Evolutionary conservation across 2,888 invertebrate species (phyloP), one percentile per base, ranked within the genome.

Genomic region (Heterodera filipjevi): DNA sequence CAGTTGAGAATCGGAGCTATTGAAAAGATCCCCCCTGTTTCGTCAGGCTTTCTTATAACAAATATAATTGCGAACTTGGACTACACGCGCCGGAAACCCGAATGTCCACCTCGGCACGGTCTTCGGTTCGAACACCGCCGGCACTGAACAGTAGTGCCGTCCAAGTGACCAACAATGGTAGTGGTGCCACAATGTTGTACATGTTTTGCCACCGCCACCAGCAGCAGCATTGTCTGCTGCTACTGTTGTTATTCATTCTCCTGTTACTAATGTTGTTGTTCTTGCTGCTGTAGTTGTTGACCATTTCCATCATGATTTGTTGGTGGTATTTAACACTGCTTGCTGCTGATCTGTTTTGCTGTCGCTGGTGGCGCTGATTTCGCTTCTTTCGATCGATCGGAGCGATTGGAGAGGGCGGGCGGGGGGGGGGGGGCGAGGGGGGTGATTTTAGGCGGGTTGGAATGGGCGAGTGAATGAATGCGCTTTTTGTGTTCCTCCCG

Each of bases 41-140:
- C n/a, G n/a, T n/a, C n/a, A n/a, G n/a, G n/a, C n/a, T 19, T 19
- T 22, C 39, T 68, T 68, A 70, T n/a, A 76, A 46, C 16, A 79
- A 72, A 72, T 22, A 19, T 32, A 71, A 71, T 44, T 16, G 30
- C 87, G 82, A 33, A 88, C 88, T 84, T 70, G 88, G 88, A 76
- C 86, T 86, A 78, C 88, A 88, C 59, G 88, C 88, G 79, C 88
- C 88, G 27, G 86, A 87, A 22, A 89, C 88, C 66, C 86, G 83
- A 76, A 88, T 88, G 79, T 88, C 86, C 19, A 88, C 88, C 78
- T 88, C 88, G 70, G 88, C 88, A 71, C 85, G 85, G 72, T 88
- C 88, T 76, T 88, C 86, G 12, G 27, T 27, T 19, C 32, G 44
- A n/a, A 78, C 53, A 35, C 35, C 5, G 59, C 27, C 59, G n/a